Conservation (phyloP, 2,113 vertebrate genomes). For the Ctenomys sociabilis region DNA sequence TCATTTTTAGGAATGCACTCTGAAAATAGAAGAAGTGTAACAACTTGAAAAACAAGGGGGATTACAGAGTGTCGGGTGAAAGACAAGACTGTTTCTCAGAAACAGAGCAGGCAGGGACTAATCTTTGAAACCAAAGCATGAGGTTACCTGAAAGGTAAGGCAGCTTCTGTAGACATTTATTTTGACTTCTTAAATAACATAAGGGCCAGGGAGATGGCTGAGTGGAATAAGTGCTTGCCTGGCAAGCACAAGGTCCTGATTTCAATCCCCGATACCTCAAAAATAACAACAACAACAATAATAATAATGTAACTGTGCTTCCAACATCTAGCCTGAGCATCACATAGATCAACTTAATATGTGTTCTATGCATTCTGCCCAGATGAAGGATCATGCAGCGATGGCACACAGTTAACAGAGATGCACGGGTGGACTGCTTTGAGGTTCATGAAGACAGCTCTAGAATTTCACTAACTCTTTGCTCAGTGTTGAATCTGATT, state of each 20-base stretch:
- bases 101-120: not conserved
- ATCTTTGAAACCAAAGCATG: not conserved
- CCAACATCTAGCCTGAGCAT: not conserved
- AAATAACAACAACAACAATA: too few relatives aligned
- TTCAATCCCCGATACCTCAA: too few relatives aligned
- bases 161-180: not conserved
- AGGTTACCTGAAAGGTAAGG: not conserved
- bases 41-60: not conserved
- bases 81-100: not conserved
- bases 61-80: not conserved
- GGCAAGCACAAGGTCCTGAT: too few relatives aligned
- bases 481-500: not conserved
- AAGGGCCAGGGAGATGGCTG: too few relatives aligned
- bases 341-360: not conserved
- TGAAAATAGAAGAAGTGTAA: not conserved
- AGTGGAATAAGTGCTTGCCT: too few relatives aligned
- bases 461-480: not conserved
- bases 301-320: not conserved
- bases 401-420: not conserved
- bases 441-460: not conserved
- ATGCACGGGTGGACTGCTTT: not conserved
- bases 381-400: not conserved
- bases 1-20: not conserved
- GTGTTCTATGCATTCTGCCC: not conserved
- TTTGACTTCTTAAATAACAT: constrained; percentile 11